Percentiles rank a stretch among this genome's conserved stretches.
These are phyloP conservation scores for Labrus mixtus DNA, from an alignment of 2,113 vertebrate genomes.

Conservation along the genomic window DNA sequence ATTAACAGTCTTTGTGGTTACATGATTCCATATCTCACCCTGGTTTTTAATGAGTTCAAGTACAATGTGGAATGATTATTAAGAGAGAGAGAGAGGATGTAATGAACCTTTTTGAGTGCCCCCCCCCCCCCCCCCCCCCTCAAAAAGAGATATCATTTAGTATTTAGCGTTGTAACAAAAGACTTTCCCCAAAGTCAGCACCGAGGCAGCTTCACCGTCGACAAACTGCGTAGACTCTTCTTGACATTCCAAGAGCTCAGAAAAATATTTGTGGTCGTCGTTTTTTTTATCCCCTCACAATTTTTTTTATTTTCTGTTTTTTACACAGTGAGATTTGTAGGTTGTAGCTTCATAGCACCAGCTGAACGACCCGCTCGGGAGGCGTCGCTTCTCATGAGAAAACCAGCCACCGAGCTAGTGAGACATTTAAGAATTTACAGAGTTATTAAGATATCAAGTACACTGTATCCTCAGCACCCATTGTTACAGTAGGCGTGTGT, in stretches of 20 bases:
- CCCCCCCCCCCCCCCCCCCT: conserved; percentile 44
- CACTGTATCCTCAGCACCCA: conserved; percentile 70
- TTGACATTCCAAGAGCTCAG: conserved; percentile 74
- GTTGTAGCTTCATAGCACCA: conserved; percentile 74
- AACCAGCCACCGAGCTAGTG: conserved; percentile 40
- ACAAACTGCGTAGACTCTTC: conserved; percentile 60
- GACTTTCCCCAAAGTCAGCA: conserved; percentile 80
- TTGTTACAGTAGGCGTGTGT: conserved; percentile 44
- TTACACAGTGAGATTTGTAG: conserved; percentile 79
- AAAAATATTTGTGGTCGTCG: conserved; percentile 68
- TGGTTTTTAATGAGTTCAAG: conserved; percentile 77
- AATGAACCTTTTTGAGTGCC: conserved; percentile 63
- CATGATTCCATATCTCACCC: conserved; percentile 66
- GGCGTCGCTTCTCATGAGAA: conserved; percentile 35
- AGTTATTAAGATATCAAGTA: conserved; percentile 50
- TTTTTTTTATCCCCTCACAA: conserved; percentile 45
- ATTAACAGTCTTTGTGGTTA: conserved; percentile 81
- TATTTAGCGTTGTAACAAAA: conserved; percentile 66
- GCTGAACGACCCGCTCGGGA: conserved; percentile 31
- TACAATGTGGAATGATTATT: conserved; percentile 74
- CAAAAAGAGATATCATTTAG: conserved; percentile 62
- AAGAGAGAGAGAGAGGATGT: conserved; percentile 58
- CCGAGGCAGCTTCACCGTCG: conserved; percentile 70
- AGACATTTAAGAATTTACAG: conserved; percentile 67
- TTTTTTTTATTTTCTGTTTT: background rate